A percentile compares a stretch with the other conserved stretches of the same genome.
Conservation (phyloP, 2,113 vertebrate species). For the Salvator merianae region DNA sequence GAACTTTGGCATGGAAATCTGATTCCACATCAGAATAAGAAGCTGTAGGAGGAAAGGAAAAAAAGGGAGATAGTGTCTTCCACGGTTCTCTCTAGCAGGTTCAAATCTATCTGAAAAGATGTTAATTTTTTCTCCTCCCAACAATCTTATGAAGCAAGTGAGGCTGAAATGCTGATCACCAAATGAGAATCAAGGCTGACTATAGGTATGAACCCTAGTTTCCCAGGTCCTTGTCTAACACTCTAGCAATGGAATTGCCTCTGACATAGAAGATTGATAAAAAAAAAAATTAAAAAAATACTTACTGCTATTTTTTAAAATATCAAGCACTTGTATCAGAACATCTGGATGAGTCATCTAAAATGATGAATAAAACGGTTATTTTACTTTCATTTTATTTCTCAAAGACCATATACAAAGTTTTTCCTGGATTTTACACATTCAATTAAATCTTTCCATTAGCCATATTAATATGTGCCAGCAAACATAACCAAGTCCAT, state of each 20-base stretch:
- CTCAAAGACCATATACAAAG: background rate
- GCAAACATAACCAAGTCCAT: background rate
- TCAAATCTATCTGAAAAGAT: conserved; percentile 18
- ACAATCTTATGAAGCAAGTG: no score
- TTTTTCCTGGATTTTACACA: background rate
- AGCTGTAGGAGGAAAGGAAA: conserved; percentile 70
- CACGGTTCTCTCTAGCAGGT: conserved; percentile 20
- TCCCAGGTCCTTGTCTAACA: no score
- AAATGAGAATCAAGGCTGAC: no score
- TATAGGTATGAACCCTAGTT: no score
- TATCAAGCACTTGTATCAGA: conserved; percentile 94
- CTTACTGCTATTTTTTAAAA: conserved; percentile 92
- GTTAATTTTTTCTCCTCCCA: background rate
- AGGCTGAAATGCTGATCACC: no score
- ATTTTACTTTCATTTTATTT: conserved; percentile 21
- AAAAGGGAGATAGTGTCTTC: conserved; percentile 24
- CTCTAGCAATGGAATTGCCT: no score
- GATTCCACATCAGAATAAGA: conserved; percentile 93
- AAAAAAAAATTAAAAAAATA: conserved; percentile 37
- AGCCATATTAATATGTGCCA: background rate
- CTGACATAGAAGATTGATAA: background rate
- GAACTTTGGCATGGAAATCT: conserved; percentile 99
- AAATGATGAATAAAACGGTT: conserved; percentile 50
- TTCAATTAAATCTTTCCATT: background rate
- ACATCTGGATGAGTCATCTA: conserved; percentile 98